phyloP scores from a whole-genome alignment of 2,113 vertebrate species.

The Ictalurus punctatus region DNA sequence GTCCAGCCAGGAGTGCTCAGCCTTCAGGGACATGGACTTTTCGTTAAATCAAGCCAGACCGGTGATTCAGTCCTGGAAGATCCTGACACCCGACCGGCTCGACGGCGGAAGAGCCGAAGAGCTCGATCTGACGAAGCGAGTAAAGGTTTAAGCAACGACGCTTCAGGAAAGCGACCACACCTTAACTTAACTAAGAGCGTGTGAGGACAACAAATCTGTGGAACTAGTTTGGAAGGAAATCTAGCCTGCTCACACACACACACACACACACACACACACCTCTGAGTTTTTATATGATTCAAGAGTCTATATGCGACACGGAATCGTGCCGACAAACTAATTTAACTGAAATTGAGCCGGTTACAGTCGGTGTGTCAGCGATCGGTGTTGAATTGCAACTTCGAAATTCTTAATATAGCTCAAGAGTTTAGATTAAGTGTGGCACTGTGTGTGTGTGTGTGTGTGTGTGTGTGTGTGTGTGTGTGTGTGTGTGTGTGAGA shows the following conservation, averaged over 20 bases:
- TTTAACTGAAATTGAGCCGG: neutral
- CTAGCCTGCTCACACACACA: neutral
- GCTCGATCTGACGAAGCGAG: neutral
- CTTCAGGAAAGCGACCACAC: neutral
- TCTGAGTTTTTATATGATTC: neutral
- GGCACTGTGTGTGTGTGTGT: neutral
- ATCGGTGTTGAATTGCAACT: conserved; percentile 19
- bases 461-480: neutral
- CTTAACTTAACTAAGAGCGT: neutral
- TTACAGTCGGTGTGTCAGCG: neutral
- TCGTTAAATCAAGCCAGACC: neutral
- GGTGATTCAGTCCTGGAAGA: neutral
- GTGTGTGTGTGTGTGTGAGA: neutral
- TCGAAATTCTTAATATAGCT: conserved; percentile 26
- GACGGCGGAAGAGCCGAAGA: neutral
- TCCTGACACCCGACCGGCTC: neutral
- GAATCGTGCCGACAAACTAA: neutral
- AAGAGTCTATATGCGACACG: neutral
- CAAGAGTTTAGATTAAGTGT: neutral
- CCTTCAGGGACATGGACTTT: neutral
- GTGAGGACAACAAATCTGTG: neutral
- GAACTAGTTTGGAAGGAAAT: neutral
- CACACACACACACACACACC: neutral
- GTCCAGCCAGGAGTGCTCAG: neutral
- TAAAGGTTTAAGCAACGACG: neutral